Evolutionary conservation across 1,140 invertebrate species (phyloP), one percentile per base, ranked within the genome.

Genomic region (Formica selysi): DNA sequence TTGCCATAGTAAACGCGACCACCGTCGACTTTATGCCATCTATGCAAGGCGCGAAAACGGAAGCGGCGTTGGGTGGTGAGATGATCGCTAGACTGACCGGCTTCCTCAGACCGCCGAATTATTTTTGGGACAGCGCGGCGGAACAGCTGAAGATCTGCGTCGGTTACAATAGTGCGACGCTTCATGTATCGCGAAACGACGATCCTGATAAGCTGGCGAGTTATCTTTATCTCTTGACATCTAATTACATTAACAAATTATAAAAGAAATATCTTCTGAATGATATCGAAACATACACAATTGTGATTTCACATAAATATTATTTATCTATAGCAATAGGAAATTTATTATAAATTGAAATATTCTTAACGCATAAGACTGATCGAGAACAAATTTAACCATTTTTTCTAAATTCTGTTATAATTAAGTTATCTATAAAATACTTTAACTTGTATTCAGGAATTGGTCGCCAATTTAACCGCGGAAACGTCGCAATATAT

Each of bases 1-100:
- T 98, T 1, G 96, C 96, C 0, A 97, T 98, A 59, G 97, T 98
- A 0, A 98, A 98, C 92, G 97, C 97, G 4, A 98, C 98, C 1
- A 97, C 97, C 26, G 97, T 97, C 1, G 97, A 98, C 91, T 98
- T 98, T 92, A 96, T 97, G 2, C 96, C 96, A 2, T 96, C 96
- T 0, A 96, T 96, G 70, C 96, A 96, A 87, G 93, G 95, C 1
- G 95, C 96, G 2, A 96, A 97, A 85, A 96, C 96, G 32, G 97
- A 97, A 89, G 96, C 97, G 7, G 96, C 96, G 1, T 94, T 96
- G 11, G 96, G 96, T 57, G 97, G 97, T 8, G 96, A 97, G 87
- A 97, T 97, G 96, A 96, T 97, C 44, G 97, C 97, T 0, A 95
- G 97, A 19, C 94, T 99, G 0, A 92, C 97, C 8, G 98, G 98